Evolutionary conservation across 2,888 invertebrate species (phyloP).

Genomic region (Pyrgus malvae): DNA sequence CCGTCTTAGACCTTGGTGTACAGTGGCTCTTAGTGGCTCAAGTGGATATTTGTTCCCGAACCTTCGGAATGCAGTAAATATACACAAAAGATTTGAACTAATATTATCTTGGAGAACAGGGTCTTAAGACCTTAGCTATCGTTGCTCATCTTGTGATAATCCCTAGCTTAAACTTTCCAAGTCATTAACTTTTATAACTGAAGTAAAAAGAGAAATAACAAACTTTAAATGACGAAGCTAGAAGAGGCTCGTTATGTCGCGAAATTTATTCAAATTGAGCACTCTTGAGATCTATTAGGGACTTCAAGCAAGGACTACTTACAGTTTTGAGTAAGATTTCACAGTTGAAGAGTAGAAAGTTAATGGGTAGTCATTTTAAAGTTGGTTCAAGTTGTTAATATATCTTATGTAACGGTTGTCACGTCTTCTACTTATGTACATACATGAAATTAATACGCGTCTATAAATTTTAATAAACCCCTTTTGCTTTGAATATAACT

Average conservation of each 20-base stretch:
- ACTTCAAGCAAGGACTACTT: slow-evolving; percentile 1
- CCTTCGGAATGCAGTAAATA: too few relatives aligned
- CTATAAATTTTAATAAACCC: too few relatives aligned
- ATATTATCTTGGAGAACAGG: too few relatives aligned
- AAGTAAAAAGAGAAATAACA: slow-evolving; percentile 8
- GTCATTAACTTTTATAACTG: slow-evolving; percentile 17
- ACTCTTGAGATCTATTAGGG: slow-evolving; percentile 17
- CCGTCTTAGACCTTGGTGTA: too few relatives aligned
- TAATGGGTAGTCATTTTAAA: not conserved
- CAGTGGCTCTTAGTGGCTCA: too few relatives aligned
- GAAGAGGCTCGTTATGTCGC: slow-evolving; percentile 9
- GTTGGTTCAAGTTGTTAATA: not conserved
- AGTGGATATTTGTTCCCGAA: too few relatives aligned
- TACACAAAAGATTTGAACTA: not conserved
- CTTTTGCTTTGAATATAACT: too few relatives aligned
- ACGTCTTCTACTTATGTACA: too few relatives aligned
- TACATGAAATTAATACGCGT: too few relatives aligned
- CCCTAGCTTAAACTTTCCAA: not conserved
- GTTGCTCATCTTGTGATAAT: not conserved
- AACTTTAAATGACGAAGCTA: slow-evolving; percentile 17
- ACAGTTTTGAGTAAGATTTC: slow-evolving; percentile 5
- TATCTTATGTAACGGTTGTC: too few relatives aligned
- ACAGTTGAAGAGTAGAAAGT: not conserved
- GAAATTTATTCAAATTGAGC: slow-evolving; percentile 15
- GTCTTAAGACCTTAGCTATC: not conserved